Base-by-base conservation (phyloP, 2,113 vertebrate species). In the Aptenodytes patagonicus region DNA sequence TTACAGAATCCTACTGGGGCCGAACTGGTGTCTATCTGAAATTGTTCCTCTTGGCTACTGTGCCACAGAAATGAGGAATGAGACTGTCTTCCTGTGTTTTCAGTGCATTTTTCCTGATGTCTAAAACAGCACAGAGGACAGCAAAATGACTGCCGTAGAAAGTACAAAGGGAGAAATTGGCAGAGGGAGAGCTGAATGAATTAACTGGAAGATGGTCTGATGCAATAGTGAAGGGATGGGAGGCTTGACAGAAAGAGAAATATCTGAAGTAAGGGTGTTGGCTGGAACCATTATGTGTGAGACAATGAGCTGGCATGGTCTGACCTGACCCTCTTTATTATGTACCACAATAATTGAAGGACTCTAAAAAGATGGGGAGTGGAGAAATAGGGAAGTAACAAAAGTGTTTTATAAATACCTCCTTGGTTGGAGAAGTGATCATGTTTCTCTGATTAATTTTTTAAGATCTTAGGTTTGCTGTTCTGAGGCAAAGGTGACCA, bases 171-270 rank as follows among this genome's bases (percentile, higher is more conserved):
- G 69, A 82, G 66, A 88, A 90, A 91, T 7, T 80, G 71, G 52
- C 93, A 87, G 72, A 76, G 46, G 10, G 49, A 10, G 20, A 55
- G 36, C 70, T 88, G 87, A 93, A 55, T 93, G 47, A 91, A 95
- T 92, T 95, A 89, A 89, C 80, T 92, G 89, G 77, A 89, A 95
- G 57, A 90, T 18, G 51, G 24, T 57, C 51, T 87, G 94, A 93
- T 89, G 95, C 90, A 95, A 68, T 13, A 84, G 34, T 36, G 69
- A 71, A 89, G 69, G 68, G 72, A 87, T 84, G 85, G 78, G 62
- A 96, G 55, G 32, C 69, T 78, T 60, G 61, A 79, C 83, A 91
- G 62, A 89, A 57, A 82, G n/a, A 40, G 57, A 88, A 83, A 65
- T 87, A 79, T 19, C 40, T 89, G 13, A 75, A 97, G 47, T 47